A percentile compares a stretch with the other conserved stretches of the same genome.
Evolutionary conservation across 2,888 invertebrate genomes (phyloP).

Genomic region (Anoplius nigerrimus): DNA sequence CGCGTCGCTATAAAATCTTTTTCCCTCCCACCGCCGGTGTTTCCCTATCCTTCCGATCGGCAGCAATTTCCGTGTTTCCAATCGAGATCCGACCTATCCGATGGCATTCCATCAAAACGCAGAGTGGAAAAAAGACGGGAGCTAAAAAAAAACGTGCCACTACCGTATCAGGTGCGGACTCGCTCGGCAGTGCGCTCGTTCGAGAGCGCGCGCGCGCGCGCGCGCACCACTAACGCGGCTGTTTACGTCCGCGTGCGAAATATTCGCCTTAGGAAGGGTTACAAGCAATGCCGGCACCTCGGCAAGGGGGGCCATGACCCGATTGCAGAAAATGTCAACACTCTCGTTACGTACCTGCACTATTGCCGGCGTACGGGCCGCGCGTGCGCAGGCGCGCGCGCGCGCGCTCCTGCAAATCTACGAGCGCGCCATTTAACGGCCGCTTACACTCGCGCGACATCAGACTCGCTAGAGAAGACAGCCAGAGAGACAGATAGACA

Average conservation of each 20-base stretch:
- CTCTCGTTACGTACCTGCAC: conserved; percentile 63
- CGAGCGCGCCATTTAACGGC: conserved; percentile 21
- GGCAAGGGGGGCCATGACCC: conserved; percentile 69
- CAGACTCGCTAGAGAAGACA: neutral
- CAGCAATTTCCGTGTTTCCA: too few relatives aligned
- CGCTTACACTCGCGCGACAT: neutral
- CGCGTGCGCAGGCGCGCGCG: conserved; percentile 14
- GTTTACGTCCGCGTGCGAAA: conserved; percentile 48
- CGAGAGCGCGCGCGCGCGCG: too few relatives aligned
- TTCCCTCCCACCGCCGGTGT: too few relatives aligned
- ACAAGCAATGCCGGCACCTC: conserved; percentile 64
- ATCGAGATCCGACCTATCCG: too few relatives aligned
- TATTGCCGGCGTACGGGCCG: conserved; percentile 42
- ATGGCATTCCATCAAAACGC: neutral
- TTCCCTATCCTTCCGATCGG: neutral
- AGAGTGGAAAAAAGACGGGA: conserved; percentile 13
- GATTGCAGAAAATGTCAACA: conserved; percentile 74
- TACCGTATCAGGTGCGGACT: too few relatives aligned
- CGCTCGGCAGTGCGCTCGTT: too few relatives aligned
- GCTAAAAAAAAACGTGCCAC: conserved; percentile 3
- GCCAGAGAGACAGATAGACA: neutral
- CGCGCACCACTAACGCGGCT: conserved; percentile 5
- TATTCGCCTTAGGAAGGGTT: conserved; percentile 63
- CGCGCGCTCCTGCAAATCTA: conserved; percentile 23
- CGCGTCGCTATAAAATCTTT: neutral